Evolutionary conservation across 2,888 invertebrate genomes (phyloP).

Genomic region (Apotomis betuletana): DNA sequence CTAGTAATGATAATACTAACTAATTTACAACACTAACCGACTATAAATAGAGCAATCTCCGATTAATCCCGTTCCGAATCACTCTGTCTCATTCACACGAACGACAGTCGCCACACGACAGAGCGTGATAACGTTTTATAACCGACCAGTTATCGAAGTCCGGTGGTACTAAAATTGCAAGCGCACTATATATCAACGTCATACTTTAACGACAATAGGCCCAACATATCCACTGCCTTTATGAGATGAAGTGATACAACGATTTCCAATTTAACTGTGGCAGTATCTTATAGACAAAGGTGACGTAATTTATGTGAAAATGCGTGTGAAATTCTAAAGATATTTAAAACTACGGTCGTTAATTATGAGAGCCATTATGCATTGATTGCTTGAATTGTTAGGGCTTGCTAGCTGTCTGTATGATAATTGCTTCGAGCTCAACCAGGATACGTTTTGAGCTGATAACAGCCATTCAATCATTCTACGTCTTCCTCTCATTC

Average conservation of each 20-base stretch:
- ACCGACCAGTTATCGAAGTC: not conserved
- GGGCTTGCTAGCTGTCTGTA: slow-evolving; percentile 19
- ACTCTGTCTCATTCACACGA: slow-evolving; percentile 11
- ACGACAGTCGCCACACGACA: slow-evolving; percentile 3
- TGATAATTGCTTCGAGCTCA: slow-evolving; percentile 13
- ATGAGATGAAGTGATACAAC: slow-evolving; percentile 37
- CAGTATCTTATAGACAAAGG: slow-evolving; percentile 36
- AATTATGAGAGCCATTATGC: slow-evolving; percentile 29
- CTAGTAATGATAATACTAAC: slow-evolving; percentile 24
- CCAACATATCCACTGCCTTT: slow-evolving; percentile 32
- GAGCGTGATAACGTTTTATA: slow-evolving; percentile 25
- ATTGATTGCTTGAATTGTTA: slow-evolving; percentile 28
- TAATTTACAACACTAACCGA: slow-evolving; percentile 8
- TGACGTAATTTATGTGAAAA: slow-evolving; percentile 34
- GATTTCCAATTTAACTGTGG: slow-evolving; percentile 38
- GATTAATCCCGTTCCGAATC: not conserved
- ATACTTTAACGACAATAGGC: slow-evolving; percentile 34
- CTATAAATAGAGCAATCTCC: slow-evolving; percentile 8
- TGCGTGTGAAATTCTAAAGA: slow-evolving; percentile 33
- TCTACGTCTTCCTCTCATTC: not conserved
- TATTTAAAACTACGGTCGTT: slow-evolving; percentile 24
- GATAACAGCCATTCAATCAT: slow-evolving; percentile 2
- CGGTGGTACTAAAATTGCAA: slow-evolving; percentile 24
- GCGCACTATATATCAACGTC: slow-evolving; percentile 36
- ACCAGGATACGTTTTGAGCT: not conserved